Percentiles rank a stretch among this genome's conserved stretches.
Conservation (phyloP, 2,113 vertebrate species). For the Caloenas nicobarica region DNA sequence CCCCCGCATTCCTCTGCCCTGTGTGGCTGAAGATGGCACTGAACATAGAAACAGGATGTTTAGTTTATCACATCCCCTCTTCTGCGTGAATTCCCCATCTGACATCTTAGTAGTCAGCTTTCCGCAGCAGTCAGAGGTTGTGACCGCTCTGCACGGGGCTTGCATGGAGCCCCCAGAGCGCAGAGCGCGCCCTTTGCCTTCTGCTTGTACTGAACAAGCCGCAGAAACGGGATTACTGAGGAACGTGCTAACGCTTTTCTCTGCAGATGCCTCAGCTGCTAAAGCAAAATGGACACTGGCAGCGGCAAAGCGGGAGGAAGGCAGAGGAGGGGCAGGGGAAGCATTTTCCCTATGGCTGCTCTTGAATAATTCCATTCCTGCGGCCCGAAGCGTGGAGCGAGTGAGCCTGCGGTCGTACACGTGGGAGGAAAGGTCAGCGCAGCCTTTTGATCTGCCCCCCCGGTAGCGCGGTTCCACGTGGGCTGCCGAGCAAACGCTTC, state of each 20-base stretch:
- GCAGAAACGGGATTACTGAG: not conserved
- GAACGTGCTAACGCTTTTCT: conserved; percentile 20
- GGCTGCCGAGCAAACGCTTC: not conserved
- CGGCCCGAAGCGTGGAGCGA: not conserved
- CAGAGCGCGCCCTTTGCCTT: conserved; percentile 8
- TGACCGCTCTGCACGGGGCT: not conserved
- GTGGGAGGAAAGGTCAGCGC: conserved; percentile 23
- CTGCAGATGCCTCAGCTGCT: conserved; percentile 23
- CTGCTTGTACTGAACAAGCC: not conserved
- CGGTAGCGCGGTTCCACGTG: not conserved
- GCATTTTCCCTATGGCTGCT: not conserved
- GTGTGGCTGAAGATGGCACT: not conserved
- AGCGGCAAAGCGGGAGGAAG: not conserved
- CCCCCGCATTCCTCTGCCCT: not conserved
- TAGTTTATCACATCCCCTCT: conserved; percentile 8
- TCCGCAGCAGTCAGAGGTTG: not conserved
- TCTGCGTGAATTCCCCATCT: not conserved
- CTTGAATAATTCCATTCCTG: not conserved
- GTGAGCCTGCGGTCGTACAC: not conserved
- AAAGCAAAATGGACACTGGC: not conserved
- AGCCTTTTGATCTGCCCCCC: conserved; percentile 24
- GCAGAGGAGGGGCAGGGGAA: not conserved
- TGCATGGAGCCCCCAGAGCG: not conserved
- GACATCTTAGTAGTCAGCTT: not conserved
- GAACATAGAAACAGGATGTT: not conserved